Base-by-base conservation (phyloP, 2,797 vertebrate species). In the Anguilla pacifica region DNA sequence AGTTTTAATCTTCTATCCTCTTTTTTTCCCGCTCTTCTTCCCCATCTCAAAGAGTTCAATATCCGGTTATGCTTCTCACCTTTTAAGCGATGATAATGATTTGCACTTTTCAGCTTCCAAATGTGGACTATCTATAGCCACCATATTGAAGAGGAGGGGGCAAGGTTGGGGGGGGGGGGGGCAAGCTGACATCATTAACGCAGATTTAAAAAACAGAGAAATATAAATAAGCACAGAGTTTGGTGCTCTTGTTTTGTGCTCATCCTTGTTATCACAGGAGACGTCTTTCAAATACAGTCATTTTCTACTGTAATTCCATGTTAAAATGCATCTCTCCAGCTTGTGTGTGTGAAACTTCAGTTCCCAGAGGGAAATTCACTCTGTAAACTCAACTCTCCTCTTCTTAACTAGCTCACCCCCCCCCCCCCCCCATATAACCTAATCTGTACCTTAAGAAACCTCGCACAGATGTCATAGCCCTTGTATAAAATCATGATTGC, bases 1-100 rank as follows among this genome's bases (percentile, higher is more conserved):
- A 39, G 70, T 91, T 89, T 83, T 72, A 90, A 72, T 85, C 67
- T 85, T 84, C 15, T 15, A 57, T 86, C 89, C 19, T 70, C n/a
- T 83, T 72, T 86, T 87, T 86, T 81, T 22, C 9, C 55, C 28
- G 61, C 61, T 67, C 61, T n/a, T 57, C 85, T 9, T 15, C n/a
- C 89, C 57, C 64, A 31, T 49, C 59, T 87, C 46, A 57, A 83
- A 90, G 46, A 61, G 53, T 79, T 87, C 87, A 83, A 82, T 74
- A 46, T 61, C 85, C 82, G 81, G 81, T 67, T 67, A 57, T 0
- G 74, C 82, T 86, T 83, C 64, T 25, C 51, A 82, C 4, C 39
- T 88, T 88, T 28, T 39, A 86, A 85, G 59, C 55, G n/a, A 85
- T 86, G 79, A 83, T 70, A 77, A 85, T 81, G 83, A 87, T 87